These are phyloP conservation scores for Lingula anatina DNA, from an alignment of 2,888 invertebrate genomes.

Conservation along the genomic window DNA sequence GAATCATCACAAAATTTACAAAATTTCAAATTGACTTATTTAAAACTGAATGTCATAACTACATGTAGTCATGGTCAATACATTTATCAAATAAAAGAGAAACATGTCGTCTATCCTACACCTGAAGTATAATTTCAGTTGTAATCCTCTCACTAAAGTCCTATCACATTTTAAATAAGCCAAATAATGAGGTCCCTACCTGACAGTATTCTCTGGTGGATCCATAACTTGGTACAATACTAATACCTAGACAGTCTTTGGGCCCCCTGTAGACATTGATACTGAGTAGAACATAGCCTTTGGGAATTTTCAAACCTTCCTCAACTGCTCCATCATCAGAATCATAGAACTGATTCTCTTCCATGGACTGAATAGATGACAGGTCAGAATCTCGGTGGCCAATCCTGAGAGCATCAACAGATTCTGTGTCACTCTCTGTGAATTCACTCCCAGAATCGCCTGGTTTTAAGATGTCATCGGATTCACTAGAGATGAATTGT, in stretches of 20 bases:
- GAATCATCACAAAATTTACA: too few species aligned
- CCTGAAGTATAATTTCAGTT: too few species aligned
- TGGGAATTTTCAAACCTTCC: background rate
- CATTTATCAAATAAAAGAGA: too few species aligned
- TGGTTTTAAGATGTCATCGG: too few species aligned
- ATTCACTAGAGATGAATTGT: background rate
- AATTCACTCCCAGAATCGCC: background rate
- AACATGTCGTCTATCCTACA: too few species aligned
- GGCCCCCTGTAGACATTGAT: constrained; percentile 24
- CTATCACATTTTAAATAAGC: too few species aligned
- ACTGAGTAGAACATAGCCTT: constrained; percentile 21
- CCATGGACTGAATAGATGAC: background rate
- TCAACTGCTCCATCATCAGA: background rate
- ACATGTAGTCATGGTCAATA: too few species aligned
- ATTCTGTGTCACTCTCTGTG: background rate
- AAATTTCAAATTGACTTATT: too few species aligned
- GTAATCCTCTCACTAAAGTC: too few species aligned
- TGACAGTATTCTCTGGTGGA: constrained; percentile 34
- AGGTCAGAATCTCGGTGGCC: background rate
- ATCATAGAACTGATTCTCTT: too few species aligned
- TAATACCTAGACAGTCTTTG: constrained; percentile 35
- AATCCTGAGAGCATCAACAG: background rate
- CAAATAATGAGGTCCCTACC: too few species aligned
- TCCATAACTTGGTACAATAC: constrained; percentile 40
- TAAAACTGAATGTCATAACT: too few species aligned